Conservation (phyloP, 2,797 vertebrate species). For the Clarias platycephalus region DNA sequence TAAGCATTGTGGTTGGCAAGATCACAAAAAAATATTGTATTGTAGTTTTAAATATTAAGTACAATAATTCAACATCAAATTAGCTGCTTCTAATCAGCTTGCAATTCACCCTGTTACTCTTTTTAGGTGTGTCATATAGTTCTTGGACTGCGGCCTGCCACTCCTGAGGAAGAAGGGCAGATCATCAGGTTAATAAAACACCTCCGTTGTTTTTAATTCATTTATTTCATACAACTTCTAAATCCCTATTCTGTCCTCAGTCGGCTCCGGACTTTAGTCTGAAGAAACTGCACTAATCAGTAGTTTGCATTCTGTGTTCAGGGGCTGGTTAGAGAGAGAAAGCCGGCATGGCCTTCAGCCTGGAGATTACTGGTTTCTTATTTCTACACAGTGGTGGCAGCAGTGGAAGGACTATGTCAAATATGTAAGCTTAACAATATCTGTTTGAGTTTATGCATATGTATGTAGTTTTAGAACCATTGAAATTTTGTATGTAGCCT, state of each 20-base stretch:
- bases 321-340: slow-evolving; percentile 96
- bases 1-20: neutral
- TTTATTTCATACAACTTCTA: neutral
- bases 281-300: slow-evolving; percentile 25
- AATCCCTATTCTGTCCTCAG: neutral
- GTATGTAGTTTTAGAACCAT: neutral
- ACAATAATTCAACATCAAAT: neutral
- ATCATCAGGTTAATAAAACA: slow-evolving; percentile 85
- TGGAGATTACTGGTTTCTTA: slow-evolving; percentile 96
- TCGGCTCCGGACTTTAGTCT: neutral
- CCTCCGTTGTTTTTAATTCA: neutral
- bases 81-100: neutral
- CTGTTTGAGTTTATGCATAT: neutral
- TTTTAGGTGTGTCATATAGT: slow-evolving; percentile 95
- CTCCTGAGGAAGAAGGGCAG: slow-evolving; percentile 95
- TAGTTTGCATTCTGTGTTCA: slow-evolving; percentile 59
- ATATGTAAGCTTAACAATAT: slow-evolving; percentile 83
- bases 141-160: slow-evolving; percentile 91
- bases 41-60: neutral
- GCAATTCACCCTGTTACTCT: neutral
- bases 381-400: slow-evolving; percentile 97
- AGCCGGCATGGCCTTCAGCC: slow-evolving; percentile 92
- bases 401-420: slow-evolving; percentile 98
- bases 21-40: neutral
- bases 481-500: neutral